A percentile compares a stretch with the other conserved stretches of the same genome.
phyloP scores from a whole-genome alignment of 2,888 invertebrate species.

The Brachynemurus nebulosus region DNA sequence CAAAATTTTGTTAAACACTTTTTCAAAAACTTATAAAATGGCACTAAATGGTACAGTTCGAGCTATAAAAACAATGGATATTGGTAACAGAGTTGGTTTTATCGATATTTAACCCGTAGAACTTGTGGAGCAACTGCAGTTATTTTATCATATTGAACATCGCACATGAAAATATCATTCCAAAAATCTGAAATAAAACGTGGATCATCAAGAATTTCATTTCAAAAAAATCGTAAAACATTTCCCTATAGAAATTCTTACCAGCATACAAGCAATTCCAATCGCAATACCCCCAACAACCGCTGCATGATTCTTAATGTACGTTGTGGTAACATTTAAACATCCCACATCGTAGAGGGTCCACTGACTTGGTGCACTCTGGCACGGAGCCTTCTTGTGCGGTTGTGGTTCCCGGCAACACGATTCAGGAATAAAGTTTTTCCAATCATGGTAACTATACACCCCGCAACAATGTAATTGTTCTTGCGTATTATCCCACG shows the following conservation, averaged over 20 bases:
- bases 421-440: conserved; percentile 54
- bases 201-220: not conserved
- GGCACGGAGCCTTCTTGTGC: conserved; percentile 42
- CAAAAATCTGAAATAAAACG: conserved; percentile 56
- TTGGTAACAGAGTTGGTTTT: no score
- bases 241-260: conserved; percentile 29
- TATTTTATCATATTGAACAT: conserved; percentile 69
- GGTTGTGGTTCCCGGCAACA: conserved; percentile 55
- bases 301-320: conserved; percentile 62
- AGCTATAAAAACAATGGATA: no score
- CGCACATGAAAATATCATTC: conserved; percentile 71
- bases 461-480: conserved; percentile 78
- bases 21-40: no score
- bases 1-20: no score
- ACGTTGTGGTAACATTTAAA: conserved; percentile 50
- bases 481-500: conserved; percentile 82
- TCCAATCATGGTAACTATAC: conserved; percentile 61
- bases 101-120: no score
- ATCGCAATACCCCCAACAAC: conserved; percentile 71
- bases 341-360: conserved; percentile 66
- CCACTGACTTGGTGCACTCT: conserved; percentile 39
- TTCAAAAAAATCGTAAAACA: not conserved
- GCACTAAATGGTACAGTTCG: no score
- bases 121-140: no score
- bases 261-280: conserved; percentile 74